A percentile compares a stretch with the other conserved stretches of the same genome.
phyloP scores from a whole-genome alignment of 1,140 invertebrate genomes.

The Tyrophagus putrescentiae region DNA sequence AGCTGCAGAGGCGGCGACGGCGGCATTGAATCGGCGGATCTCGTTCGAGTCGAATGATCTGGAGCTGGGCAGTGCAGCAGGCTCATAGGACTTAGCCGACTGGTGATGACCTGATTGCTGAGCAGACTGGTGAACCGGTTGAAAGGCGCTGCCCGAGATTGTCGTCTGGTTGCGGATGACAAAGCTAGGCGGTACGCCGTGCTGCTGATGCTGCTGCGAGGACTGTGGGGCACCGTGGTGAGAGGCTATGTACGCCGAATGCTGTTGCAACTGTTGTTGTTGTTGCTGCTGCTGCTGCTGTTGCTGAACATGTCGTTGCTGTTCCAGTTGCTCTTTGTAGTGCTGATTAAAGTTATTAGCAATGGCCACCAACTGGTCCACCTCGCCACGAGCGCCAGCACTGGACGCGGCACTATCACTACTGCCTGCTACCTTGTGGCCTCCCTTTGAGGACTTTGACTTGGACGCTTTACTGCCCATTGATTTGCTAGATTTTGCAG shows the following conservation, averaged over 20 bases:
- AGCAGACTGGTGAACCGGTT: too few relatives aligned
- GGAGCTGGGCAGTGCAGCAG: background rate
- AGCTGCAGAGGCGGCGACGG: too few relatives aligned
- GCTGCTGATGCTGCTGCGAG: background rate
- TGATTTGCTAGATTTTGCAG: background rate
- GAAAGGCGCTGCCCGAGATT: background rate
- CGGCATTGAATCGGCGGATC: conserved; percentile 1
- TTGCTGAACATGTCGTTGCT: background rate
- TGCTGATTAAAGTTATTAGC: too few relatives aligned
- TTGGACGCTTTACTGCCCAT: background rate
- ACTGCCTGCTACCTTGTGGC: background rate
- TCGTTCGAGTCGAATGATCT: conserved; percentile 3
- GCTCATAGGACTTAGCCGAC: background rate
- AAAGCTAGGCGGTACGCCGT: conserved; percentile 5
- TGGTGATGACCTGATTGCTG: too few relatives aligned
- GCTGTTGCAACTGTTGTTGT: background rate
- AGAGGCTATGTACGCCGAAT: background rate
- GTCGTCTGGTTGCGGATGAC: background rate
- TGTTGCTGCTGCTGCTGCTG: background rate
- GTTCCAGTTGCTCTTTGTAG: background rate
- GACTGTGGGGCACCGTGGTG: background rate
- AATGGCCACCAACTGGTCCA: too few relatives aligned
- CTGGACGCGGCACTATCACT: background rate
- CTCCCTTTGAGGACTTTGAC: background rate
- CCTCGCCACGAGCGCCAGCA: too few relatives aligned